phyloP scores from a whole-genome alignment of 1,140 invertebrate genomes.

The Idris sp. region DNA sequence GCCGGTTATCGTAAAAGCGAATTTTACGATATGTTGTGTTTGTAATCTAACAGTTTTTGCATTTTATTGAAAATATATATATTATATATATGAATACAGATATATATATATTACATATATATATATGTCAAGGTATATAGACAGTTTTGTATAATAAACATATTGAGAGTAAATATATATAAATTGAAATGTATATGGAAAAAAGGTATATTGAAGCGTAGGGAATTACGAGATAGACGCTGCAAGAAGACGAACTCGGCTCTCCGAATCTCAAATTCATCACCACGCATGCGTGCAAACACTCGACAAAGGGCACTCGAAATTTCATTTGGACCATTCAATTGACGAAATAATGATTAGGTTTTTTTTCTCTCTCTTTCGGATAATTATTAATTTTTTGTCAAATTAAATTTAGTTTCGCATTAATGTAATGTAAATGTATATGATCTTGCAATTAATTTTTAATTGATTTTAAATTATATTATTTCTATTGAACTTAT shows the following conservation, averaged over 20 bases:
- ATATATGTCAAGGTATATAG: conserved; percentile 57
- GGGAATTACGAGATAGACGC: conserved; percentile 26
- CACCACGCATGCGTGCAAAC: conserved; percentile 20
- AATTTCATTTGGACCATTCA: conserved; percentile 11
- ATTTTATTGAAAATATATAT: conserved; percentile 65
- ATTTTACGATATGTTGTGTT: conserved; percentile 60
- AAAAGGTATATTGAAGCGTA: conserved; percentile 65
- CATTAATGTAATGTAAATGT: no score
- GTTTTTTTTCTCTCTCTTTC: no score
- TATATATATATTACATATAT: conserved; percentile 67
- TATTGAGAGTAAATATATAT: conserved; percentile 59
- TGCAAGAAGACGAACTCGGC: conserved; percentile 54
- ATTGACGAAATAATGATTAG: no score
- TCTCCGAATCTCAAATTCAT: conserved; percentile 44
- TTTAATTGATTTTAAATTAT: no score
- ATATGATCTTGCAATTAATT: no score
- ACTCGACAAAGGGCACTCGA: neutral
- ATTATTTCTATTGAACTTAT: no score
- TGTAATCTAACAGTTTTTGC: conserved; percentile 66
- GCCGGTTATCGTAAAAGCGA: conserved; percentile 49
- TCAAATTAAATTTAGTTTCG: no score
- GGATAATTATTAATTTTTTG: no score
- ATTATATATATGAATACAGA: conserved; percentile 57
- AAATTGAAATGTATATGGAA: conserved; percentile 64
- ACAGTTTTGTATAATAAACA: conserved; percentile 61